Conservation (phyloP, 2,888 invertebrate species). For the Cephus runcator region DNA sequence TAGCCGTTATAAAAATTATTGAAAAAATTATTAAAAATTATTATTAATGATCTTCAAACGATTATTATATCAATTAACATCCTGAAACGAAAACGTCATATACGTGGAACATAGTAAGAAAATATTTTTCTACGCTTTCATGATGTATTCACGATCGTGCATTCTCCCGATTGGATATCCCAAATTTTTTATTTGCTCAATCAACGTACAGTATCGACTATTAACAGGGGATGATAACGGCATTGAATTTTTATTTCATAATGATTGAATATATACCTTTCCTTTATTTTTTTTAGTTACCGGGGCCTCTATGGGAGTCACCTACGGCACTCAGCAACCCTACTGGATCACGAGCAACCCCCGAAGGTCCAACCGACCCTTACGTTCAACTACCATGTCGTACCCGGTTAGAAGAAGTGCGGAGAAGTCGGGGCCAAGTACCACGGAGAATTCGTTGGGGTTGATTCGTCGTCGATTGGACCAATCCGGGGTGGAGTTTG, state of each 20-base stretch:
- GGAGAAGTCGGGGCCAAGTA: neutral
- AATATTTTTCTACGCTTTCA: too few relatives aligned
- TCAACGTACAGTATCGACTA: neutral
- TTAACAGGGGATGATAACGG: neutral
- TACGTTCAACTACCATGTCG: conserved; percentile 20
- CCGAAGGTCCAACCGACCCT: conserved; percentile 32
- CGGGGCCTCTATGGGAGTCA: conserved; percentile 44
- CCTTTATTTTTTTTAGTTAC: conserved; percentile 42
- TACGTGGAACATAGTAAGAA: too few relatives aligned
- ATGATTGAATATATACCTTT: neutral
- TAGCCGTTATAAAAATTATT: neutral
- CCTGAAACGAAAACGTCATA: too few relatives aligned
- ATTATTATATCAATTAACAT: too few relatives aligned
- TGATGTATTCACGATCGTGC: too few relatives aligned
- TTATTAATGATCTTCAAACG: too few relatives aligned
- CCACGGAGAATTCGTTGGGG: neutral
- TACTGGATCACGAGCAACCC: conserved; percentile 32
- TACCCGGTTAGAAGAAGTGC: neutral
- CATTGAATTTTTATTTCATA: neutral
- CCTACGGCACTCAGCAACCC: conserved; percentile 33
- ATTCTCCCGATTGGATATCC: neutral
- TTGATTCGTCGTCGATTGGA: conserved; percentile 23
- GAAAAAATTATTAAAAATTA: too few relatives aligned
- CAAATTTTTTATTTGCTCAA: neutral
- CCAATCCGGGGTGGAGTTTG: neutral